A percentile compares a stretch with the other conserved stretches of the same genome.
Evolutionary conservation across 1,140 invertebrate species (phyloP).

Genomic region (Argopecten irradians): DNA sequence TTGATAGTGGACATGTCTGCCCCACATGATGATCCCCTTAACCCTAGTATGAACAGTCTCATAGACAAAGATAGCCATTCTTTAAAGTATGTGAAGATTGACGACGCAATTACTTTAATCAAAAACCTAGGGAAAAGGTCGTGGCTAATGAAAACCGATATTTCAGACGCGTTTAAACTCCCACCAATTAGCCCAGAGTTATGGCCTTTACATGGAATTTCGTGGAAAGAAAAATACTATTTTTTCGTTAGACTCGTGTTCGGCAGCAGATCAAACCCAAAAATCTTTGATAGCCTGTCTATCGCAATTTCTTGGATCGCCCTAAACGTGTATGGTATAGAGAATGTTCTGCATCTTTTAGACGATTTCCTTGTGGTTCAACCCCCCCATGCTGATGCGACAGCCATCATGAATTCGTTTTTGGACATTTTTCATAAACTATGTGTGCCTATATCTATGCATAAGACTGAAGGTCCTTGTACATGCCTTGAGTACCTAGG

Average conservation of each 20-base stretch:
- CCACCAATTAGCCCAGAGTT: neutral
- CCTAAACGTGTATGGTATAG: neutral
- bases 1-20: no score
- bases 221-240: neutral
- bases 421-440: neutral
- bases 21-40: no score
- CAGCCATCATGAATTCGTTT: slow-evolving; percentile 17
- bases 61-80: no score
- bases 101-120: slow-evolving; percentile 26
- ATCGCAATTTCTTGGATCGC: slow-evolving; percentile 19
- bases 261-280: neutral
- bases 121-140: neutral
- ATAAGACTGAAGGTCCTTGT: slow-evolving; percentile 41
- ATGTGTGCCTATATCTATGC: slow-evolving; percentile 5
- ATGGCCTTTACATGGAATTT: no score
- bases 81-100: no score
- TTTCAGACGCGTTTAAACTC: slow-evolving; percentile 28
- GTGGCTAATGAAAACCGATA: neutral
- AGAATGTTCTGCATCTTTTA: slow-evolving; percentile 30
- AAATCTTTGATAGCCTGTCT: no score
- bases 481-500: no score
- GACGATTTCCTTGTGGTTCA: slow-evolving; percentile 37
- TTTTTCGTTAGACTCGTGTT: neutral
- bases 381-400: neutral
- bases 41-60: no score